These are phyloP conservation scores for Chloroclystis v-ata DNA, from an alignment of 2,888 invertebrate genomes.

Conservation along the genomic window DNA sequence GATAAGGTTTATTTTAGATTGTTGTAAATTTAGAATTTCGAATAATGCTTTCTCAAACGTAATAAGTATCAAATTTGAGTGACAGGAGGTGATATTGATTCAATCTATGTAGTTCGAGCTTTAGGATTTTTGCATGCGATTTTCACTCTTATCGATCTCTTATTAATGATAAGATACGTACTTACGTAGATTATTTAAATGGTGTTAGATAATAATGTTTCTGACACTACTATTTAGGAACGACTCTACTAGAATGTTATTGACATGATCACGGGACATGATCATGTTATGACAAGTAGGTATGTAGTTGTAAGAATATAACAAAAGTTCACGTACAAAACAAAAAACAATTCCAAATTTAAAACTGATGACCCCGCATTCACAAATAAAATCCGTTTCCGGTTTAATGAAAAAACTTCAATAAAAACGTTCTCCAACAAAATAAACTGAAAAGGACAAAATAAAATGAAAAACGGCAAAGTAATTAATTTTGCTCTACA, in stretches of 20 bases:
- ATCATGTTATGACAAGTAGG: not conserved
- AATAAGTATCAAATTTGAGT: slow-evolving; percentile 47
- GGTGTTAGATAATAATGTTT: too few species aligned
- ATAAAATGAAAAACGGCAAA: slow-evolving; percentile 31
- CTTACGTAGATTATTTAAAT: too few species aligned
- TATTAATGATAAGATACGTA: too few species aligned
- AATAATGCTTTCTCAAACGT: too few species aligned
- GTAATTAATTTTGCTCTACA: slow-evolving; percentile 50
- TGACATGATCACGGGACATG: too few species aligned
- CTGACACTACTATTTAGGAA: too few species aligned
- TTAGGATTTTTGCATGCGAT: too few species aligned
- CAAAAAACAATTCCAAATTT: not conserved
- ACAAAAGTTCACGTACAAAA: not conserved
- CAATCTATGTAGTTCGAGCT: slow-evolving; percentile 50
- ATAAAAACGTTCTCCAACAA: slow-evolving; percentile 20
- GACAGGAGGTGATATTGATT: slow-evolving; percentile 48
- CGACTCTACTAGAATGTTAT: too few species aligned
- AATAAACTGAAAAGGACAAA: slow-evolving; percentile 32
- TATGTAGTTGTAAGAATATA: not conserved
- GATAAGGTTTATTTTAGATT: too few species aligned
- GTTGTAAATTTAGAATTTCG: too few species aligned
- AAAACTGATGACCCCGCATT: not conserved
- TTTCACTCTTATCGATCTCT: too few species aligned
- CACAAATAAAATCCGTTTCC: slow-evolving; percentile 14
- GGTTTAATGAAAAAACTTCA: slow-evolving; percentile 29